Percentiles rank a stretch among this genome's conserved stretches.
Conservation (phyloP, 2,888 invertebrate species). For the Griposia aprilina region DNA sequence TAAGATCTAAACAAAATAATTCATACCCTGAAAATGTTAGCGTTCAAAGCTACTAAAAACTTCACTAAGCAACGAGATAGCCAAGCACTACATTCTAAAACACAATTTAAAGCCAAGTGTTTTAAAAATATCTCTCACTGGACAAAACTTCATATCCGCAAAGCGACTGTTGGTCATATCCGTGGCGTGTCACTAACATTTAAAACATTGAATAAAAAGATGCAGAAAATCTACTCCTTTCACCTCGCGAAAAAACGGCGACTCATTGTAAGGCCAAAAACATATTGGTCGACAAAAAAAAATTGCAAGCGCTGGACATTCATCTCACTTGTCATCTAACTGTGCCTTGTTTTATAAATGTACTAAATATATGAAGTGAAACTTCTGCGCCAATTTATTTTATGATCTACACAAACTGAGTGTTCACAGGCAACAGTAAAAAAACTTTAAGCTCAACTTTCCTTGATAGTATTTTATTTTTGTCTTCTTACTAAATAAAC, state of each 20-base stretch:
- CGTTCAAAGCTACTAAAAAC: not conserved
- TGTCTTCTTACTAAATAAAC: conserved; percentile 39
- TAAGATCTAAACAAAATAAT: not conserved
- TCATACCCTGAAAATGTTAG: not conserved
- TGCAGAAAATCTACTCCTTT: conserved; percentile 24
- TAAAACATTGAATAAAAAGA: not conserved
- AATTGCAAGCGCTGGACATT: not conserved
- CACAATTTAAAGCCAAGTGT: conserved; percentile 48
- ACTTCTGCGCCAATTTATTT: conserved; percentile 33
- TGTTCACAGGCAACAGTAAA: conserved; percentile 28
- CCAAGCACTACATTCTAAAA: conserved; percentile 28
- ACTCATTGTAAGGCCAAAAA: not conserved
- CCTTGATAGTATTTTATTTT: conserved; percentile 61
- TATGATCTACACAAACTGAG: conserved; percentile 29
- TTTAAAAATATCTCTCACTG: conserved; percentile 48
- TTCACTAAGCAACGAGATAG: conserved; percentile 13
- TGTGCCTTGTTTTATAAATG: not conserved
- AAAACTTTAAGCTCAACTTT: conserved; percentile 58
- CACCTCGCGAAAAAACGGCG: not conserved
- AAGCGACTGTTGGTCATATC: conserved; percentile 55
- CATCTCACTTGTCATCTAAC: not conserved
- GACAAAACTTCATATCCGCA: conserved; percentile 65
- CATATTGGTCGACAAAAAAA: not conserved
- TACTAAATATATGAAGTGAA: not conserved
- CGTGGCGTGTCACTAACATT: conserved; percentile 62